Conservation (phyloP, 2,888 invertebrate species). For the Anthrax anthrax region DNA sequence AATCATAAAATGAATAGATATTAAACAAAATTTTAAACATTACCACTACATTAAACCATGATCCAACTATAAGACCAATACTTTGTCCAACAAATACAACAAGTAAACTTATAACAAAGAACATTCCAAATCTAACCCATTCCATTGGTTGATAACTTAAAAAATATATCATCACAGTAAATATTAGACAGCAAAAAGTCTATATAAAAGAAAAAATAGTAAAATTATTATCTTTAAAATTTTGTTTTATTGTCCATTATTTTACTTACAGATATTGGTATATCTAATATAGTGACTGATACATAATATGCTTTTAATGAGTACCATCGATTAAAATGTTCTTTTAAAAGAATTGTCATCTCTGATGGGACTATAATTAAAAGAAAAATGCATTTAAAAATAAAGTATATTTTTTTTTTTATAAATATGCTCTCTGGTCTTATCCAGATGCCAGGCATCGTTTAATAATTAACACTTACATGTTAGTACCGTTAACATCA, state of each 20-base stretch:
- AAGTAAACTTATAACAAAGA: conserved; percentile 65
- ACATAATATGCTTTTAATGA: conserved; percentile 68
- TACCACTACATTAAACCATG: conserved; percentile 74
- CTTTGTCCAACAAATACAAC: conserved; percentile 85
- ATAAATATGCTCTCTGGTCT: not conserved
- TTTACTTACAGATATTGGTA: conserved; percentile 57
- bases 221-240: no score
- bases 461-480: conserved; percentile 42
- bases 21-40: conserved; percentile 35
- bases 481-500: conserved; percentile 79
- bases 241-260: no score
- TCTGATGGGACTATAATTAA: conserved; percentile 46
- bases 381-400: conserved; percentile 6
- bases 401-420: not conserved
- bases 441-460: no score
- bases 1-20: no score
- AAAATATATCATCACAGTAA: conserved; percentile 63
- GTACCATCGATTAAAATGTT: conserved; percentile 83
- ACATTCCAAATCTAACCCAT: conserved; percentile 64
- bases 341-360: conserved; percentile 66
- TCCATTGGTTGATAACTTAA: conserved; percentile 86
- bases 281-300: conserved; percentile 59
- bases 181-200: conserved; percentile 54
- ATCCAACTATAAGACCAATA: conserved; percentile 82
- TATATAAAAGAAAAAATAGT: conserved; percentile 27